Base-by-base conservation (phyloP, 2,113 vertebrate species). In the Tauraco erythrolophus region DNA sequence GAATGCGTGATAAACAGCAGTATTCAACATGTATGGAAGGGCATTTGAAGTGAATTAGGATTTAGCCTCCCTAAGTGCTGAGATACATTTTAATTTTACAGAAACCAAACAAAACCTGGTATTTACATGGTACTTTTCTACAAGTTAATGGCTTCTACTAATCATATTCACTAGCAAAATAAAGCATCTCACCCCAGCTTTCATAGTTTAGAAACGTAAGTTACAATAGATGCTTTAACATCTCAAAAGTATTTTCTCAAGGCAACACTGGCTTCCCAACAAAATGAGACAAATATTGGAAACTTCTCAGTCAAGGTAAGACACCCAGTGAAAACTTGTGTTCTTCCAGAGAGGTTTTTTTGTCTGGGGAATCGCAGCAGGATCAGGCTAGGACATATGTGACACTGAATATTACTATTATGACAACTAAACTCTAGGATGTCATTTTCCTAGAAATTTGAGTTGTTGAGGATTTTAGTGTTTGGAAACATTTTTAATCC, bases 11-110 rank as follows among this genome's bases (percentile, higher is more conserved):
- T 46, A 78, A 94, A 71, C 33, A 71, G 93, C 56, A 97, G 50
- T 43, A 75, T 65, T 88, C 90, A 90, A 13, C n/a, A 53, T 72
- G 68, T 28, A 50, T 43, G 39, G 86, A 96, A 92, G 75, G 62
- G 22, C 35, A 95, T 70, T 95, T 75, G 76, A 92, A 92, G 15
- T 61, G 54, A 94, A 91, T 88, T 94, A 74, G 41, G 54, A 76
- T 89, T 97, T 83, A 94, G 54, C 54, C 43, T 80, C 37, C 64
- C 91, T 87, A 79, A 92, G 31, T 72, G 64, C 51, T 93, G 85
- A 93, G 41, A 51, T 17, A n/a, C 9, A 75, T 75, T 93, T 97
- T 90, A 92, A 92, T 92, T 84, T 85, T 80, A 78, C 66, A 88
- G 82, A 79, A 82, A 70, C 18, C 48, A 76, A 78, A 93, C 39